Percentiles rank a stretch among this genome's conserved stretches.
Evolutionary conservation across 2,888 invertebrate genomes (phyloP).

Genomic region (Caenorhabditis sp.): DNA sequence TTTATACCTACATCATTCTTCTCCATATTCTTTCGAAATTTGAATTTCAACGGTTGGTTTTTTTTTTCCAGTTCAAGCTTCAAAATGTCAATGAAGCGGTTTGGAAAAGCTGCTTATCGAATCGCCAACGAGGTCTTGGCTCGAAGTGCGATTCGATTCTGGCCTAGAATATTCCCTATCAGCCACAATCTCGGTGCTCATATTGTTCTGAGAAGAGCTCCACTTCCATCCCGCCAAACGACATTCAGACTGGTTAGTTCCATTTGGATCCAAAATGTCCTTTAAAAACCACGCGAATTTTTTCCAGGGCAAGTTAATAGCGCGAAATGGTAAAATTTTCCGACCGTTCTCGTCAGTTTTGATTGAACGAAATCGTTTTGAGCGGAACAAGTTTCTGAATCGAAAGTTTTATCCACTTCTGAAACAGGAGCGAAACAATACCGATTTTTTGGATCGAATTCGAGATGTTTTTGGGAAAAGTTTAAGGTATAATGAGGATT

Average conservation of each 20-base stretch:
- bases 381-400: constrained; percentile 12
- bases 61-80: too few relatives aligned
- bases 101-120: constrained; percentile 41
- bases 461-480: constrained; percentile 51
- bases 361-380: constrained; percentile 38
- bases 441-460: constrained; percentile 49
- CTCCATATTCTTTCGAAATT: too few relatives aligned
- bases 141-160: neutral
- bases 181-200: constrained; percentile 27
- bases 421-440: constrained; percentile 8
- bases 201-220: constrained; percentile 16
- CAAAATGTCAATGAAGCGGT: constrained; percentile 47
- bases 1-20: neutral
- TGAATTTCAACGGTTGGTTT: too few relatives aligned
- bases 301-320: constrained; percentile 34
- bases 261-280: neutral
- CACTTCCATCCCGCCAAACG: constrained; percentile 9
- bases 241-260: constrained; percentile 14
- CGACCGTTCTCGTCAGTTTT: constrained; percentile 50
- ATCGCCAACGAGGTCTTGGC: constrained; percentile 42
- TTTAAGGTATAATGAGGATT: constrained; percentile 60
- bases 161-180: constrained; percentile 32
- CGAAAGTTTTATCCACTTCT: constrained; percentile 17
- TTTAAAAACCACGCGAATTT: neutral
- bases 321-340: constrained; percentile 36